phyloP scores from a whole-genome alignment of 2,113 vertebrate species.

The Ariopsis seemanni region DNA sequence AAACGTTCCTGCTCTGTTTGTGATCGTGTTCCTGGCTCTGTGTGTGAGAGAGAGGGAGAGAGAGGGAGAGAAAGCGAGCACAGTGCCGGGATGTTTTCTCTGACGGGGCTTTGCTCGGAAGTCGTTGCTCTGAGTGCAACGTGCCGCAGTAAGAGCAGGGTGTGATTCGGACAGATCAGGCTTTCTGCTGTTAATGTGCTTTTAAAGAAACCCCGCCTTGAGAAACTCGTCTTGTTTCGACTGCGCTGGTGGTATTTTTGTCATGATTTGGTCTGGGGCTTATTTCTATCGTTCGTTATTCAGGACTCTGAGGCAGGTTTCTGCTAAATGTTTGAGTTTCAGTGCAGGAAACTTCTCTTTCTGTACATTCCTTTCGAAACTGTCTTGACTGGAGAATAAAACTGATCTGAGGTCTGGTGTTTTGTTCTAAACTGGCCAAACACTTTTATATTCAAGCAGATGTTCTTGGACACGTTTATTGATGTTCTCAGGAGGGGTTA shows the following conservation, averaged over 20 bases:
- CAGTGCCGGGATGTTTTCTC: constrained; percentile 19
- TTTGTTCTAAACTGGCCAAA: not conserved
- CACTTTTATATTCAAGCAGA: not conserved
- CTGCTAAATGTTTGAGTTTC: not conserved
- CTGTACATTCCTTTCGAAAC: not conserved
- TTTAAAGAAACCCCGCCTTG: not conserved
- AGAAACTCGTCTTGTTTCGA: not conserved
- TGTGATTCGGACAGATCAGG: constrained; percentile 6
- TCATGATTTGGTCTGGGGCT: not conserved
- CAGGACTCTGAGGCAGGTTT: not conserved
- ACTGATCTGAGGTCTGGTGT: not conserved
- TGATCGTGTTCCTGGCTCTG: not conserved
- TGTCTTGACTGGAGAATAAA: too few species aligned
- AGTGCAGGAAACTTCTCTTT: not conserved
- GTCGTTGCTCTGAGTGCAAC: not conserved
- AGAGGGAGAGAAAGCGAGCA: not conserved
- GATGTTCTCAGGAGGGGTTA: not conserved
- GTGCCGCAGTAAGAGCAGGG: not conserved
- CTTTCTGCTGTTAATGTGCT: constrained; percentile 1
- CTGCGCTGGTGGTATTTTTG: not conserved
- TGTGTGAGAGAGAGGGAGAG: not conserved
- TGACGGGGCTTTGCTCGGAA: constrained; percentile 27
- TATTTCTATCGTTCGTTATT: not conserved
- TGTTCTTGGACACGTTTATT: not conserved
- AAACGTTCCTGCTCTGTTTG: not conserved